Conservation (phyloP, 2,113 vertebrate species). For the Leucosticte australis region DNA sequence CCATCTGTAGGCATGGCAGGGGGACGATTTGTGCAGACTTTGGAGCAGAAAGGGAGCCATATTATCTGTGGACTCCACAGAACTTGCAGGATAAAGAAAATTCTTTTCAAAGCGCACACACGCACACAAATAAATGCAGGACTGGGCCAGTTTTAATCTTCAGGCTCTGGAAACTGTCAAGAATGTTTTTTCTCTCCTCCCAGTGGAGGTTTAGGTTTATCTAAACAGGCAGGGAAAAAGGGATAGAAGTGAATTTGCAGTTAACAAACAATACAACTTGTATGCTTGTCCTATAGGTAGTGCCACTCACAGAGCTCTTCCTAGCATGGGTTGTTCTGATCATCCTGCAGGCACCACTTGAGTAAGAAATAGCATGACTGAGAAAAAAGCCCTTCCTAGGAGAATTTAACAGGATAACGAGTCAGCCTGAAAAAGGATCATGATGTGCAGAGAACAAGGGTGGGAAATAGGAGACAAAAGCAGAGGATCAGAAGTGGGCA, state of each 20-base stretch:
- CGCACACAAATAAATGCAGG: not conserved
- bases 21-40: not conserved
- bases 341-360: not conserved
- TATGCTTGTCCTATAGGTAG: not conserved
- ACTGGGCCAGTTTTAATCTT: not conserved
- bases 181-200: not conserved
- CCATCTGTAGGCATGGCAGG: not conserved
- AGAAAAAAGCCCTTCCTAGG: not conserved
- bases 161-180: not conserved
- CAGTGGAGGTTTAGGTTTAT: not conserved
- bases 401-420: not conserved
- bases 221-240: not conserved
- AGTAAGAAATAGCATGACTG: not conserved
- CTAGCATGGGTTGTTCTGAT: not conserved
- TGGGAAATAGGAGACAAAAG: not conserved
- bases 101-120: not conserved
- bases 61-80: not conserved
- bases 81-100: not conserved
- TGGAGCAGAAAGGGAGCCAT: not conserved
- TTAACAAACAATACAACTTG: not conserved
- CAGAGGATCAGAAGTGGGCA: not conserved
- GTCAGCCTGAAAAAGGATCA: not conserved
- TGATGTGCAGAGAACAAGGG: not conserved
- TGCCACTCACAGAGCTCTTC: not conserved
- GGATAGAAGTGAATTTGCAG: not conserved